These are phyloP conservation scores for Drosophila paranaensis DNA, from an alignment of 2,888 invertebrate species.

Conservation along the genomic window DNA sequence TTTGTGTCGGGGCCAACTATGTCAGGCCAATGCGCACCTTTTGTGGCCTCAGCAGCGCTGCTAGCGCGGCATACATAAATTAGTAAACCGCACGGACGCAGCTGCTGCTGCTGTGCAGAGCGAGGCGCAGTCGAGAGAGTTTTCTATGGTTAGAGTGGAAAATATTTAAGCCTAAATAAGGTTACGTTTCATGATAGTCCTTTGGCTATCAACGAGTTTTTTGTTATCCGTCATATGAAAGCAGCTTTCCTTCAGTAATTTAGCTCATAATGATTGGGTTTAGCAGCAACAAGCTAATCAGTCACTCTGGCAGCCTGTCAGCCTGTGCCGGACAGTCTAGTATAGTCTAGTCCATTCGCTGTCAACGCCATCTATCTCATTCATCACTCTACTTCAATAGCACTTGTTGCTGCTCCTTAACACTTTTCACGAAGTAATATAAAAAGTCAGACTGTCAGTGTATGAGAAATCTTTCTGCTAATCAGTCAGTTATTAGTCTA, in stretches of 20 bases:
- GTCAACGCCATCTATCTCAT: too few relatives aligned
- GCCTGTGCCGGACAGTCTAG: background rate
- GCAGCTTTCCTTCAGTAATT: background rate
- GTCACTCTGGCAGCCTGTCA: too few relatives aligned
- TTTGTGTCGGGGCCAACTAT: conserved; percentile 30
- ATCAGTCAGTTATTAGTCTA: background rate
- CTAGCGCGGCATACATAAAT: conserved; percentile 62
- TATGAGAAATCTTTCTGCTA: too few relatives aligned
- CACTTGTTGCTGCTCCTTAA: too few relatives aligned
- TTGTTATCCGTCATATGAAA: background rate
- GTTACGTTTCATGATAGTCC: background rate
- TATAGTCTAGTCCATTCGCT: too few relatives aligned
- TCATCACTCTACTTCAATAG: too few relatives aligned
- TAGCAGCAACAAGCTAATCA: too few relatives aligned
- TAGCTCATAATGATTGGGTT: too few relatives aligned
- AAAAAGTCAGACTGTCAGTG: too few relatives aligned
- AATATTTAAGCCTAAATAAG: background rate
- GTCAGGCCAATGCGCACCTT: conserved; percentile 44
- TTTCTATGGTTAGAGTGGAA: background rate
- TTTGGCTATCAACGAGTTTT: too few relatives aligned
- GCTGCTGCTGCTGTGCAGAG: conserved; percentile 8
- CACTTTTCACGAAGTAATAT: too few relatives aligned
- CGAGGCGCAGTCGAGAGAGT: conserved; percentile 24
- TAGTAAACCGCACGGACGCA: conserved; percentile 59
- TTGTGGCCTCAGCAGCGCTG: conserved; percentile 34